Evolutionary conservation across 2,888 invertebrate genomes (phyloP).

Genomic region (Melanostoma mellinum): DNA sequence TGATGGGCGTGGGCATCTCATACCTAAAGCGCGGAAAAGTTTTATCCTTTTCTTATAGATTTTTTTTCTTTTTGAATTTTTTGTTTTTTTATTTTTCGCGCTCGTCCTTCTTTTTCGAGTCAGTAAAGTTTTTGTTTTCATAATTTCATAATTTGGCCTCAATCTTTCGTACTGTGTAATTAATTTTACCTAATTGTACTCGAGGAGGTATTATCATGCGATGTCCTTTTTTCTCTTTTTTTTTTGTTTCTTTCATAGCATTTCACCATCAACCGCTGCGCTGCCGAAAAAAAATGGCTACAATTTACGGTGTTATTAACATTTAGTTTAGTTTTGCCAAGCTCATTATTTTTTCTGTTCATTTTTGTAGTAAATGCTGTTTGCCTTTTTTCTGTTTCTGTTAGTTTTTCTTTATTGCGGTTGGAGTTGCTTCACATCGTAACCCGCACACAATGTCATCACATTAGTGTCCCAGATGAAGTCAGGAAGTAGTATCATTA

Average conservation of each 20-base stretch:
- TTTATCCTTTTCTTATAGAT: conserved; percentile 56
- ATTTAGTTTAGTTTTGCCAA: conserved; percentile 53
- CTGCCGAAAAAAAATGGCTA: conserved; percentile 30
- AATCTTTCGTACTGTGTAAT: conserved; percentile 62
- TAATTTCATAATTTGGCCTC: conserved; percentile 67
- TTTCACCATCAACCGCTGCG: conserved; percentile 25
- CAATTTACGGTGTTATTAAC: conserved; percentile 60
- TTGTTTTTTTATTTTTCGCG: conserved; percentile 15
- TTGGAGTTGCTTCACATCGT: conserved; percentile 56
- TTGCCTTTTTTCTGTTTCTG: neutral
- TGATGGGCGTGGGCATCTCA: neutral
- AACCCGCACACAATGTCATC: conserved; percentile 50
- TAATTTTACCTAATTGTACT: conserved; percentile 67
- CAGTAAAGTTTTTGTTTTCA: conserved; percentile 54
- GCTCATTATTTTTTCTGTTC: conserved; percentile 51
- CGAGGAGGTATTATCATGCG: conserved; percentile 49
- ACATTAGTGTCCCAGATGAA: conserved; percentile 50
- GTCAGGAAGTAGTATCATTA: conserved; percentile 38
- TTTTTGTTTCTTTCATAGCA: neutral
- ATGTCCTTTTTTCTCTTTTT: conserved; percentile 42
- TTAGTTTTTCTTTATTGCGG: conserved; percentile 14
- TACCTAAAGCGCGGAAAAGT: conserved; percentile 44
- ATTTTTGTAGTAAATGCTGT: conserved; percentile 6
- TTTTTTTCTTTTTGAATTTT: conserved; percentile 15
- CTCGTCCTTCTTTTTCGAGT: conserved; percentile 12